These are phyloP conservation scores for Stylophora pistillata DNA, from an alignment of 64 coral and sea anemone species.

Conservation along the genomic window DNA sequence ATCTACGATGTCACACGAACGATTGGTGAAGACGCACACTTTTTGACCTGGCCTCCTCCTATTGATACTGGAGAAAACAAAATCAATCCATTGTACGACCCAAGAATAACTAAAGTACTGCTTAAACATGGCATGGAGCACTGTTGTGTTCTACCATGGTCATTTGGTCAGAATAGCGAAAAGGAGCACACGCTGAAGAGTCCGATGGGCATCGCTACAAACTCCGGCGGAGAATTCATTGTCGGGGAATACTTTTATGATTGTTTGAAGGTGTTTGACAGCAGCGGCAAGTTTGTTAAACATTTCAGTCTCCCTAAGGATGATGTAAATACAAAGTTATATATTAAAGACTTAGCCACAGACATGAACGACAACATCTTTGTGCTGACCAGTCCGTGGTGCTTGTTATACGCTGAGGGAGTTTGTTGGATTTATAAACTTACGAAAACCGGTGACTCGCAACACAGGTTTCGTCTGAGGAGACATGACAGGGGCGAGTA, in stretches of 20 bases:
- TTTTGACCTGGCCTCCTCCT: background rate
- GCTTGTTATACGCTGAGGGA: background rate
- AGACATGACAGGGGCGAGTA: background rate
- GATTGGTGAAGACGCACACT: background rate
- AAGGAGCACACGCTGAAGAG: background rate
- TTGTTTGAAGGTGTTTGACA: slow-evolving; percentile 26
- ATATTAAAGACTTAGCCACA: background rate
- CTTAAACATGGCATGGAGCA: slow-evolving; percentile 23
- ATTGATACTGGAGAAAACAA: slow-evolving; percentile 10
- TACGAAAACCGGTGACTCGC: background rate
- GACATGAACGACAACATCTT: slow-evolving; percentile 39
- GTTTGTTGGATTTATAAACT: background rate
- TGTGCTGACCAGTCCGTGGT: background rate
- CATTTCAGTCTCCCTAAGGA: background rate
- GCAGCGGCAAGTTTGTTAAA: slow-evolving; percentile 20
- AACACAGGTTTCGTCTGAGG: slow-evolving; percentile 19
- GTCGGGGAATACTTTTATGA: background rate
- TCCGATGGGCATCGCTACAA: slow-evolving; percentile 17
- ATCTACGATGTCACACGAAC: slow-evolving; percentile 33
- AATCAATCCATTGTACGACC: slow-evolving; percentile 30
- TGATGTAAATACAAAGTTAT: background rate
- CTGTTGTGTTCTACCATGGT: background rate
- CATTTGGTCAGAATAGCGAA: slow-evolving; percentile 41
- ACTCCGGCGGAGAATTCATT: slow-evolving; percentile 18
- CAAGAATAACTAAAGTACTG: background rate